Base-by-base conservation (phyloP, 2,797 vertebrate species). In the Propithecus perrieri region DNA sequence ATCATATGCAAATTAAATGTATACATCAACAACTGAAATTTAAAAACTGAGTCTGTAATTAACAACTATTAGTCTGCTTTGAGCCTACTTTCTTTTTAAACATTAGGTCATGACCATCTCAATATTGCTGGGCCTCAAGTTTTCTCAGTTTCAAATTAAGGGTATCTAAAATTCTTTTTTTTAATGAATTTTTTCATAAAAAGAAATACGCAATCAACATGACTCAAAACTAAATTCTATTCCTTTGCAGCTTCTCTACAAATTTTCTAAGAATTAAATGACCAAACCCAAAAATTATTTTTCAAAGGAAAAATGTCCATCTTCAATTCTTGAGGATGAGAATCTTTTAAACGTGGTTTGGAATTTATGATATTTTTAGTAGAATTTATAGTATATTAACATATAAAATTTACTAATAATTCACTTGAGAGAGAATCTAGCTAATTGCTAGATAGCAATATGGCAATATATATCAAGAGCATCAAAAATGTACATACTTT, bases 231-330 rank as follows among this genome's bases (percentile, higher is more conserved):
- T 79, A 90, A 80, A 78, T 84, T 89, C 75, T 88, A 72, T 53
- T 74, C 72, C 55, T 92, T 95, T 63, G 35, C 17, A 96, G 48
- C 22, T 89, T 89, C 57, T 91, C 38, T 91, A 57, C 30, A 89
- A 61, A 71, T 93, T 92, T 79, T 87, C 46, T 80, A 91, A 93
- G 65, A 95, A 67, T 81, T 92, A 87, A 86, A 76, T 92, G 41
- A 96, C 50, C 61, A 94, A 88, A 84, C 33, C 55, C 46, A 57
- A 85, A 97, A 86, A 46, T 43, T 92, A 43, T 26, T 94, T 87
- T 87, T 96, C 26, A 78, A 94, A 46, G 67, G 15, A 71, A 96
- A 97, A 91, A 33, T 33, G 26, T 38, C 24, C 79, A 41, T 69
- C 65, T 93, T 95, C 50, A 90, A 71, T 67, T 85, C 38, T 53